Evolutionary conservation across 2,797 vertebrate genomes (phyloP).

Genomic region (Cossypha caffra): DNA sequence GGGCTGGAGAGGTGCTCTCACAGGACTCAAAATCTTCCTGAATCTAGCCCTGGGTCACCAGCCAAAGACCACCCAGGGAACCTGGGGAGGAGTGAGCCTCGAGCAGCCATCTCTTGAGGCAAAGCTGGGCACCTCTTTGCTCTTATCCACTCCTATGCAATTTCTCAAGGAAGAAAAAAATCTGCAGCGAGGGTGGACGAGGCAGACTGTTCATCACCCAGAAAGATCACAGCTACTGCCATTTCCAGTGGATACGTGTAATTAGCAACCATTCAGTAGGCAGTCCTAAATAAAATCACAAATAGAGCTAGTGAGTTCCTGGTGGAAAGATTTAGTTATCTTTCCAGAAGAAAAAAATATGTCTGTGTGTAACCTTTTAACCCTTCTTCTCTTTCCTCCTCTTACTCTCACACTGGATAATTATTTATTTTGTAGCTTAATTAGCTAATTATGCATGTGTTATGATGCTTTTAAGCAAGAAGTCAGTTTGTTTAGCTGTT

Average conservation of each 20-base stretch:
- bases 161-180: background rate
- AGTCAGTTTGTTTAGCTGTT: slow-evolving; percentile 66
- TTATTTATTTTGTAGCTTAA: slow-evolving; percentile 75
- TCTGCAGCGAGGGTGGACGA: background rate
- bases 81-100: background rate
- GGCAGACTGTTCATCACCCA: background rate
- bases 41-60: background rate
- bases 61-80: background rate
- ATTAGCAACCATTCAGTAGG: slow-evolving; percentile 13
- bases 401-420: slow-evolving; percentile 48
- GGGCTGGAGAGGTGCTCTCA: background rate
- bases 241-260: background rate
- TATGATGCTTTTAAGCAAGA: slow-evolving; percentile 58
- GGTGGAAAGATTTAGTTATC: background rate
- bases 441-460: slow-evolving; percentile 67
- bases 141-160: background rate
- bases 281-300: slow-evolving; percentile 15
- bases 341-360: slow-evolving; percentile 22
- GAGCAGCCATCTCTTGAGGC: background rate
- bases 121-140: background rate
- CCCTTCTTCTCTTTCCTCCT: slow-evolving; percentile 25
- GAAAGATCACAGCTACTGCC: background rate
- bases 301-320: background rate
- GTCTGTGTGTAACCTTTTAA: slow-evolving; percentile 39
- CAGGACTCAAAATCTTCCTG: background rate